Percentiles rank a stretch among this genome's conserved stretches.
Conservation (phyloP, 1,140 invertebrate species). For the Lamellibrachia luymesi region DNA sequence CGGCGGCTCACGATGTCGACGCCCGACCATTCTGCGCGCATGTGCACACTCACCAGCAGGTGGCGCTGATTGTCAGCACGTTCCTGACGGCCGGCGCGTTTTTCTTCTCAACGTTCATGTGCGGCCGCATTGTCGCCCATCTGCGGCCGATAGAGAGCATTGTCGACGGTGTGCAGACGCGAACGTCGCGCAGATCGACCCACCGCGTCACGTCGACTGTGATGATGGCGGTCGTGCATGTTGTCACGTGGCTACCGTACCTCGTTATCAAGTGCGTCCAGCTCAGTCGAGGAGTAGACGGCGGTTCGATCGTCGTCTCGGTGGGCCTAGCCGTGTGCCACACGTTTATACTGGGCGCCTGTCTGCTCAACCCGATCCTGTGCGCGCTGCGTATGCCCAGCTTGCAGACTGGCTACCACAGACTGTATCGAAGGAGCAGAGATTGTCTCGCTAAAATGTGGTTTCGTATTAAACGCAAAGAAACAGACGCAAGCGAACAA, state of each 20-base stretch:
- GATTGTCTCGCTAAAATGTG: slow-evolving; percentile 12
- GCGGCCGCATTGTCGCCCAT: slow-evolving; percentile 15
- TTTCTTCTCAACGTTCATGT: slow-evolving; percentile 9
- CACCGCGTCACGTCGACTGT: slow-evolving; percentile 18
- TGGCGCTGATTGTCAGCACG: slow-evolving; percentile 14
- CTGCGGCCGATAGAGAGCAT: slow-evolving; percentile 16
- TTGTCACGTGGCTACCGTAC: slow-evolving; percentile 17
- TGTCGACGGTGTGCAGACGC: not conserved
- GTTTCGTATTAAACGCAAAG: not conserved
- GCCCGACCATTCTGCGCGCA: slow-evolving; percentile 3
- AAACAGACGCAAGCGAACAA: not conserved
- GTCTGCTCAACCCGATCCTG: slow-evolving; percentile 21
- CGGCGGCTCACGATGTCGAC: not conserved
- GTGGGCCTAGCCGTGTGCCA: not conserved
- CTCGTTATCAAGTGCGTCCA: slow-evolving; percentile 18
- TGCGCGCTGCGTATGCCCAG: slow-evolving; percentile 20
- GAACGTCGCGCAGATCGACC: not conserved
- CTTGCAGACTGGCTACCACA: slow-evolving; percentile 13
- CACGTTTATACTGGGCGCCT: slow-evolving; percentile 2
- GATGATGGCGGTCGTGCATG: not conserved
- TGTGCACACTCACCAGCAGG: not conserved
- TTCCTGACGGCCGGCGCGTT: not conserved
- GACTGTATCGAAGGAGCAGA: slow-evolving; percentile 13
- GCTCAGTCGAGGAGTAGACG: not conserved
- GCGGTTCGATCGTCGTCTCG: not conserved